Conservation (phyloP, 2,797 vertebrate species). For the Uromys caudimaculatus region DNA sequence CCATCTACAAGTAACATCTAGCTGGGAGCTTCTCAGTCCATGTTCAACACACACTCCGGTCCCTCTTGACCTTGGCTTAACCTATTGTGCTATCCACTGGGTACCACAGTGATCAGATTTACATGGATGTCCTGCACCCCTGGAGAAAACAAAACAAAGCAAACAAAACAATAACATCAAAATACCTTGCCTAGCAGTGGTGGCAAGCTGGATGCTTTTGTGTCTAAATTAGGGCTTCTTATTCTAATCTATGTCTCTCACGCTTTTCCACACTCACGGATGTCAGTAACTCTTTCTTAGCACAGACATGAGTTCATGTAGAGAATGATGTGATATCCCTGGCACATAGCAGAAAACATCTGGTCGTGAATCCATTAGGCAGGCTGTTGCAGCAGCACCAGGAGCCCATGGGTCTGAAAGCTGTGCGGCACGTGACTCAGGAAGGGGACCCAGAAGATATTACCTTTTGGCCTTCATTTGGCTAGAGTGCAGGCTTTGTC, state of each 20-base stretch:
- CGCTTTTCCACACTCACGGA: not conserved
- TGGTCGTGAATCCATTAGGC: constrained; percentile 77
- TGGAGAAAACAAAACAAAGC: not conserved
- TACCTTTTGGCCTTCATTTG: constrained; percentile 64
- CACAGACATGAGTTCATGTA: not conserved
- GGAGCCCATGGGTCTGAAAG: constrained; percentile 63
- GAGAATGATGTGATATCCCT: constrained; percentile 34
- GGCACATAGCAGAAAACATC: constrained; percentile 76
- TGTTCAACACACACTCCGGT: no score
- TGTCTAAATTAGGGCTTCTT: not conserved
- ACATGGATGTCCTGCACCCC: not conserved
- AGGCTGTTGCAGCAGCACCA: not conserved
- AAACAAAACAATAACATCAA: not conserved
- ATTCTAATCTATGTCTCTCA: not conserved
- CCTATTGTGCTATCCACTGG: not conserved
- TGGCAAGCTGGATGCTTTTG: not conserved
- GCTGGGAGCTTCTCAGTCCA: not conserved
- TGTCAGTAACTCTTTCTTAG: constrained; percentile 13
- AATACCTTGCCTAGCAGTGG: not conserved
- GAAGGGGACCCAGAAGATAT: constrained; percentile 47
- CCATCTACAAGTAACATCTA: not conserved
- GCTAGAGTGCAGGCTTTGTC: not conserved
- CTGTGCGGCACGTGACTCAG: constrained; percentile 13
- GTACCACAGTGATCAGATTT: not conserved
- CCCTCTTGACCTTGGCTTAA: not conserved